Base-by-base conservation (phyloP, 2,797 vertebrate species). In the Chromis chromis region DNA sequence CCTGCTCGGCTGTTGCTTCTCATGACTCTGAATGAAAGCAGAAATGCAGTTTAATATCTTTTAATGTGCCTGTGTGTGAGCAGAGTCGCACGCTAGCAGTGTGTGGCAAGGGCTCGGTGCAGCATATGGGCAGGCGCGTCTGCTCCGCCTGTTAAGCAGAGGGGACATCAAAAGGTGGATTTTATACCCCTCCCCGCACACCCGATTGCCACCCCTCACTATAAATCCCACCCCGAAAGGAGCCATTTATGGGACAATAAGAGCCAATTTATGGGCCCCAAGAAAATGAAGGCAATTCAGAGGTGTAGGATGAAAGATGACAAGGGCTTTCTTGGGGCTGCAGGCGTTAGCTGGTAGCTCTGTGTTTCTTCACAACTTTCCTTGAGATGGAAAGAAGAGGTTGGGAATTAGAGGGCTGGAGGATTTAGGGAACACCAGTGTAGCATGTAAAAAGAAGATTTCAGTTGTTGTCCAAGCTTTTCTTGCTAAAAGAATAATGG, bases 231-330 rank as follows among this genome's bases (percentile, higher is more conserved):
- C 85, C 88, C 89, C 72, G 87, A 88, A 91, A 92, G 84, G 86
- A 92, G 90, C 80, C 88, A 92, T 93, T 93, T 92, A 91, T 88
- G 84, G 79, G 88, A 92, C 89, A 91, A 92, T 91, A 89, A 91
- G 79, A 89, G 84, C 48, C 83, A 54, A 90, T 93, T 94, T 92
- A 92, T 91, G 83, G 84, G 83, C 83, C 86, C 86, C 65, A 22
- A 86, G 89, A 92, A 93, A 93, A 91, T 92, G 81, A 91, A 92
- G 85, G 91, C 89, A 86, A 84, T 90, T 91, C 80, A 62, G 83
- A 92, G 90, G 91, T 92, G 92, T 87, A 74, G 87, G 89, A 82
- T 86, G 89, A 92, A 92, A 90, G 88, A 93, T 94, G 91, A 89
- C 82, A 78, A 89, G 87, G 67, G 71, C 81, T 87, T 81, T 91